Base-by-base conservation (phyloP, 23 tunicate genomes). In the Trididemnum nubilum region DNA sequence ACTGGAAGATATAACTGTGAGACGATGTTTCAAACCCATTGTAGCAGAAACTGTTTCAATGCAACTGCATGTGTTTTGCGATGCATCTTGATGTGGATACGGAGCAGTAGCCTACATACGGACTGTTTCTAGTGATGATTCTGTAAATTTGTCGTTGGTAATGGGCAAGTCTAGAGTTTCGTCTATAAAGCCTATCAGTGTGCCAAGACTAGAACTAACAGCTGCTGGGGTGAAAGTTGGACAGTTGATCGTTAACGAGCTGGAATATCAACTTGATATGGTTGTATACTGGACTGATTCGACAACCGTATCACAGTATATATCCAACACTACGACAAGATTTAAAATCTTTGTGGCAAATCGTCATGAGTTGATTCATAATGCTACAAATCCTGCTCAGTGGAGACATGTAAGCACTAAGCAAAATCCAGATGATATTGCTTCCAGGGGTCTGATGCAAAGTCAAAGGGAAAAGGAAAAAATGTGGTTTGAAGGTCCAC, bases 401-500 rank as follows among this genome's bases (percentile, higher is more conserved):
- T 82, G 86, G 81, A 15, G 80, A 15, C 58, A 83, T 59, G 87
- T 83, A 0, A 9, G 12, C 0, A 34, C 87, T 2, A 54, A 35
- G 2, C 0, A 22, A 9, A 83, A 83, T 61, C 83, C 87, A 0
- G 80, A 52, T 34, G 83, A 85, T 40, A 77, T 77, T 77, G 84
- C 84, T 2, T 80, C 84, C 9, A n/a, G 78, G 34, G 84, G 84
- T 33, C 34, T 80, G 57, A 65, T 65, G 76, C 84, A 77, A 2
- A 31, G 33, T 28, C 18, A 65, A 21, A 22, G 25, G 5, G 33
- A 77, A 5, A 32, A 32, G 19, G 82, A 35, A 18, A 33, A 77
- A 18, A 7, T 80, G 78, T 80, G 84, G 84, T 66, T 80, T 30
- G n/a, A 80, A n/a, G 84, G 84, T 35, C 76, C 84, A 22, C 58